Percentiles rank a stretch among this genome's conserved stretches.
These are phyloP conservation scores for Anguilla megastoma DNA, from an alignment of 2,797 vertebrate species.

Conservation along the genomic window DNA sequence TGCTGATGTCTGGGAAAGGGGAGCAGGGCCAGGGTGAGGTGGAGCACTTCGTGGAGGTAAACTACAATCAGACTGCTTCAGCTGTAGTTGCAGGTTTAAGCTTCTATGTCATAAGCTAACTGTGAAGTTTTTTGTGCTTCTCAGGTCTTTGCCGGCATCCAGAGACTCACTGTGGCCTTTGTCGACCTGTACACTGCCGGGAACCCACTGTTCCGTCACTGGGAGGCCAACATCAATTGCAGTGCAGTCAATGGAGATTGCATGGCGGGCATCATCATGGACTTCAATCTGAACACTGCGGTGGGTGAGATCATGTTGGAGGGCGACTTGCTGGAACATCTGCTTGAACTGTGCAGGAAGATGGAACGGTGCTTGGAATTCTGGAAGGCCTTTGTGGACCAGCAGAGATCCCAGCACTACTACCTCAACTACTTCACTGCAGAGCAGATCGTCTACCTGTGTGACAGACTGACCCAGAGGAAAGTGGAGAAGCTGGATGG, in stretches of 20 bases:
- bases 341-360: conserved; percentile 81
- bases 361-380: conserved; percentile 82
- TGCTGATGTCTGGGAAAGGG: conserved; percentile 95
- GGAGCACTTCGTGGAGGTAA: conserved; percentile 89
- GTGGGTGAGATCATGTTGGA: conserved; percentile 62
- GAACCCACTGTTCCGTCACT: conserved; percentile 86
- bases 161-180: conserved; percentile 83
- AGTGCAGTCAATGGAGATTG: conserved; percentile 43
- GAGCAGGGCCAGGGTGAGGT: conserved; percentile 85
- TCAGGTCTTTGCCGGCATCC: conserved; percentile 86
- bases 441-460: conserved; percentile 90
- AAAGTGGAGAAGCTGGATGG: conserved; percentile 52
- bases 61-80: background rate
- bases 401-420: conserved; percentile 78
- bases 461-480: conserved; percentile 71
- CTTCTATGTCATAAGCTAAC: background rate
- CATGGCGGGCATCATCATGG: conserved; percentile 66
- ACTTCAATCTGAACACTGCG: conserved; percentile 70
- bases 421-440: conserved; percentile 92
- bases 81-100: background rate
- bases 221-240: conserved; percentile 78
- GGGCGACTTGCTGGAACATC: conserved; percentile 69
- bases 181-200: conserved; percentile 85
- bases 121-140: conserved; percentile 5
- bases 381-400: conserved; percentile 82